These are phyloP conservation scores for Allygus modestus DNA, from an alignment of 2,888 invertebrate genomes.

Conservation along the genomic window DNA sequence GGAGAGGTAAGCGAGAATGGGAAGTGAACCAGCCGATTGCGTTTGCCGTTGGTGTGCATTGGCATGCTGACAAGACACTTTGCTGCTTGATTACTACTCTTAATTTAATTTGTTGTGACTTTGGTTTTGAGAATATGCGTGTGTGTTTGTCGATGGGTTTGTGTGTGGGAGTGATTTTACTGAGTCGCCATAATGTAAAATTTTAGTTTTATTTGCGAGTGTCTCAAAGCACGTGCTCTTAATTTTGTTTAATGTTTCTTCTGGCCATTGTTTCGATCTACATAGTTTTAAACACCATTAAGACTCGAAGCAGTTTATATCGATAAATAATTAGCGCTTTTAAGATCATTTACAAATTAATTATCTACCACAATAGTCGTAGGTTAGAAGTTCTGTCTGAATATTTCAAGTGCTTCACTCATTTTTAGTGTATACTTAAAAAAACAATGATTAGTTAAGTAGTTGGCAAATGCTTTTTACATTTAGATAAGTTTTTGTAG, in stretches of 20 bases:
- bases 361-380: neutral
- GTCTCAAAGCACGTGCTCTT: constrained; percentile 6
- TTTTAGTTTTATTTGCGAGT: constrained; percentile 11
- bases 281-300: constrained; percentile 2
- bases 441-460: constrained; percentile 10
- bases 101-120: neutral
- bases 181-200: constrained; percentile 2
- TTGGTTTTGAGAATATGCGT: too few species aligned
- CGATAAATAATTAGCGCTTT: neutral
- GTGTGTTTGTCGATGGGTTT: constrained; percentile 10
- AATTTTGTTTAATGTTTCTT: constrained; percentile 21
- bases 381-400: neutral
- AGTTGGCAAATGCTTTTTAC: neutral
- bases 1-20: constrained; percentile 41
- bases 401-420: neutral
- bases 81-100: constrained; percentile 8
- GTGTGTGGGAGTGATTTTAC: constrained; percentile 7
- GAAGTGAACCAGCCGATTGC: constrained; percentile 17
- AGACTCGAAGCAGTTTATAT: neutral
- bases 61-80: constrained; percentile 7
- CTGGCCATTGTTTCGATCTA: neutral
- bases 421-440: neutral
- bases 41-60: constrained; percentile 48
- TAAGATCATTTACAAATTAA: neutral
- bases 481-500: constrained; percentile 6